Evolutionary conservation across 2,113 vertebrate species (phyloP).

Genomic region (Tragelaphus strepsiceros): DNA sequence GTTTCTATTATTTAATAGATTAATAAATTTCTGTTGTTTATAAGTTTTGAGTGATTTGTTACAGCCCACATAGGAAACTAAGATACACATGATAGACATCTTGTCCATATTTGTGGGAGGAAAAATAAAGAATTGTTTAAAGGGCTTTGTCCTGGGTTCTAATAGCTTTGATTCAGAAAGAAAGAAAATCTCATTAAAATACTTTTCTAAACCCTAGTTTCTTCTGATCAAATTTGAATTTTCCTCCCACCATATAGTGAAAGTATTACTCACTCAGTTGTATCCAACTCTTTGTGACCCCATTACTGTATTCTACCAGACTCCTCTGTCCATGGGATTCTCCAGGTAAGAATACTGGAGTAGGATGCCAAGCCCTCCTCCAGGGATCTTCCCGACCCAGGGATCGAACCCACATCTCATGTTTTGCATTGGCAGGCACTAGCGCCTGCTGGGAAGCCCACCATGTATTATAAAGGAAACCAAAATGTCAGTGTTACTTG

Average conservation of each 20-base stretch:
- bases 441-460: not conserved
- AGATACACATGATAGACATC: not conserved
- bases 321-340: not conserved
- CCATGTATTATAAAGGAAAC: not conserved
- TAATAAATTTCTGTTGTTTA: not conserved
- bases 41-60: not conserved
- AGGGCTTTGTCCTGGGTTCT: not conserved
- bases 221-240: not conserved
- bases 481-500: not conserved
- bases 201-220: not conserved
- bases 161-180: not conserved
- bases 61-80: not conserved
- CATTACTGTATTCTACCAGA: not conserved
- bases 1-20: not conserved
- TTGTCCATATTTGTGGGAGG: not conserved
- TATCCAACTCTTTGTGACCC: not conserved
- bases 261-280: not conserved
- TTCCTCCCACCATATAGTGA: not conserved
- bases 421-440: not conserved
- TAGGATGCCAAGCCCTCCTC: not conserved
- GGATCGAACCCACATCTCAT: not conserved
- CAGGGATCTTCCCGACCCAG: not conserved
- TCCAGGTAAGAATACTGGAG: not conserved
- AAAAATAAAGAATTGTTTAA: not conserved
- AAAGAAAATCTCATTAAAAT: not conserved